phyloP scores from a whole-genome alignment of 2,797 vertebrate species.

The Mus caroli region DNA sequence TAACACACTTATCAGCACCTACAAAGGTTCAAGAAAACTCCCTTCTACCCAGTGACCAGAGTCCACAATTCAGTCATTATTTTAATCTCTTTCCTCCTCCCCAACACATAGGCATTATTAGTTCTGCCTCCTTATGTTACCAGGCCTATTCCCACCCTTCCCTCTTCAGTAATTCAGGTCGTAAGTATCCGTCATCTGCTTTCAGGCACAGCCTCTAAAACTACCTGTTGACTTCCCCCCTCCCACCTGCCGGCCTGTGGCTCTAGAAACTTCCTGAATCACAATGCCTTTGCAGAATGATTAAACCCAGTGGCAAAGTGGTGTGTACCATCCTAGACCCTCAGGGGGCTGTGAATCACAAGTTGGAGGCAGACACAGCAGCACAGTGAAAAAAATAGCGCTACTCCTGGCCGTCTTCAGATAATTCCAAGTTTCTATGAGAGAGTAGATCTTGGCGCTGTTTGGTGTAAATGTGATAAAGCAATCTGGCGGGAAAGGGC shows the following conservation, averaged over 20 bases:
- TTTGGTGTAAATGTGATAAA: neutral
- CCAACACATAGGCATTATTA: neutral
- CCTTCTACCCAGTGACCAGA: neutral
- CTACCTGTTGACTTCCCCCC: neutral
- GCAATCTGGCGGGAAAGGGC: neutral
- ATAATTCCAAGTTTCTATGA: neutral
- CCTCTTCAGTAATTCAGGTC: neutral
- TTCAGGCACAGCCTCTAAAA: neutral
- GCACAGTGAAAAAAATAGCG: neutral
- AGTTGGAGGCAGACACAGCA: neutral
- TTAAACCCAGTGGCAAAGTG: neutral
- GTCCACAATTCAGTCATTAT: neutral
- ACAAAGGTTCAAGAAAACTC: neutral
- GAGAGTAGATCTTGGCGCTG: neutral
- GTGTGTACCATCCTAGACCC: no score
- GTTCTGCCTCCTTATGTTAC: neutral
- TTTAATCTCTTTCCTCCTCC: neutral
- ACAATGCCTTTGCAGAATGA: neutral
- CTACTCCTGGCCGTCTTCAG: neutral
- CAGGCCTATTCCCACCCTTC: neutral
- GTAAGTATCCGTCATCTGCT: neutral
- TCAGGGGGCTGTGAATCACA: neutral
- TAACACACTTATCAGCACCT: neutral
- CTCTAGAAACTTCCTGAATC: slow-evolving; percentile 21
- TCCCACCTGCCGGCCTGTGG: neutral